Evolutionary conservation across 2,888 invertebrate genomes (phyloP).

Genomic region (Lepidonotus clava): DNA sequence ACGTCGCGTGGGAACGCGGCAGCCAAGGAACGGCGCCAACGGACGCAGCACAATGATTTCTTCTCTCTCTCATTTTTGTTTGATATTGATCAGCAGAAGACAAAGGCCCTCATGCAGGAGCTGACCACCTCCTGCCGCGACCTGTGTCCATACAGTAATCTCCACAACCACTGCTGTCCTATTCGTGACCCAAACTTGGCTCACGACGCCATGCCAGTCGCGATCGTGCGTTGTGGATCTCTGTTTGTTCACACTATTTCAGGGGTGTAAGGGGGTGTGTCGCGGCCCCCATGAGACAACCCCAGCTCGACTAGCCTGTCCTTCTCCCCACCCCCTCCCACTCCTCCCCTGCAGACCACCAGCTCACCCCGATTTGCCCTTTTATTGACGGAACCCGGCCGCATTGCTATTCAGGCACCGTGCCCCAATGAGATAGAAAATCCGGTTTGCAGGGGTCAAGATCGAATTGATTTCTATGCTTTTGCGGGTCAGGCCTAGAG

Average conservation of each 20-base stretch:
- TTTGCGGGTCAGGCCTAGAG: neutral
- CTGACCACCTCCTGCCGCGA: too few species aligned
- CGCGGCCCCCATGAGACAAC: neutral
- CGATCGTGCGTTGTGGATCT: neutral
- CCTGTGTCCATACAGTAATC: too few species aligned
- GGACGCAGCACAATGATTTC: neutral
- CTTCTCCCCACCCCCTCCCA: neutral
- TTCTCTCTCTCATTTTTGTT: neutral
- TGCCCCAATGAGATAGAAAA: conserved; percentile 53
- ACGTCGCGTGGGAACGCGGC: too few species aligned
- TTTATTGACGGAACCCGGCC: conserved; percentile 29
- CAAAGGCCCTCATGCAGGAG: too few species aligned
- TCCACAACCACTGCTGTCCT: too few species aligned
- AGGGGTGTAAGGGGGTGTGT: neutral
- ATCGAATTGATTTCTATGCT: conserved; percentile 53
- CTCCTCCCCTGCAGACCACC: neutral
- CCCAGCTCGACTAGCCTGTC: neutral
- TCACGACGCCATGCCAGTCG: too few species aligned
- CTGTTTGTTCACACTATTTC: conserved; percentile 31
- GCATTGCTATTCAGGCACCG: conserved; percentile 42
- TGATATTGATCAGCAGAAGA: neutral
- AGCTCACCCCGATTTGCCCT: neutral
- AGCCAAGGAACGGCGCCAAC: neutral
- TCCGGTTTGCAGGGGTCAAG: conserved; percentile 48
- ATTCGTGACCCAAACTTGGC: too few species aligned